A percentile compares a stretch with the other conserved stretches of the same genome.
phyloP scores from a whole-genome alignment of 2,888 invertebrate species.

The Poecilus cupreus region DNA sequence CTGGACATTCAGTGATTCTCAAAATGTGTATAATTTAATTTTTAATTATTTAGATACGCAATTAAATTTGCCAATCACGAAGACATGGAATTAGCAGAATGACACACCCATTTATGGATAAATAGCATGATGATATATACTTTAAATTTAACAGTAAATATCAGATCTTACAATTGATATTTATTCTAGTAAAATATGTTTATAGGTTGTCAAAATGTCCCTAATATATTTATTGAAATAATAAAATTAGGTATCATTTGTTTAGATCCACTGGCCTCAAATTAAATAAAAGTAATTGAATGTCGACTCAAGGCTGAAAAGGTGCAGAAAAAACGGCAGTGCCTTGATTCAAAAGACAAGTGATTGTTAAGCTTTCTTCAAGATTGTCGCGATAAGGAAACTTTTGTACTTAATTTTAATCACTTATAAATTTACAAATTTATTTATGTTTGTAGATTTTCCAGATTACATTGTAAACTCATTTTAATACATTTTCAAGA shows the following conservation, averaged over 20 bases:
- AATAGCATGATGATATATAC: too few species aligned
- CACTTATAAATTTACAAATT: not conserved
- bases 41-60: too few species aligned
- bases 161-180: too few species aligned
- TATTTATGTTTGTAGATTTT: slow-evolving; percentile 1
- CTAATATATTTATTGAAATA: too few species aligned
- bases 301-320: not conserved
- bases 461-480: slow-evolving; percentile 14
- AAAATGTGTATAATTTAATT: not conserved
- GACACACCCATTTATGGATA: too few species aligned
- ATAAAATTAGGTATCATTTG: too few species aligned
- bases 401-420: not conserved
- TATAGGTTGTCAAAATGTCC: too few species aligned
- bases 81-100: too few species aligned
- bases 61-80: too few species aligned
- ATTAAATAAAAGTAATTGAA: not conserved
- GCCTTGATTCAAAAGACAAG: not conserved
- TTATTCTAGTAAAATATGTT: too few species aligned
- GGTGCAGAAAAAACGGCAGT: not conserved
- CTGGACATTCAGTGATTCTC: not conserved
- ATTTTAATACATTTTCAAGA: not conserved
- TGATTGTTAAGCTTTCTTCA: slow-evolving; percentile 23
- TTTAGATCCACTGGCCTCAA: not conserved
- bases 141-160: too few species aligned
- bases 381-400: not conserved